phyloP scores from a whole-genome alignment of 2,797 vertebrate species.

The Phataginus tricuspis region DNA sequence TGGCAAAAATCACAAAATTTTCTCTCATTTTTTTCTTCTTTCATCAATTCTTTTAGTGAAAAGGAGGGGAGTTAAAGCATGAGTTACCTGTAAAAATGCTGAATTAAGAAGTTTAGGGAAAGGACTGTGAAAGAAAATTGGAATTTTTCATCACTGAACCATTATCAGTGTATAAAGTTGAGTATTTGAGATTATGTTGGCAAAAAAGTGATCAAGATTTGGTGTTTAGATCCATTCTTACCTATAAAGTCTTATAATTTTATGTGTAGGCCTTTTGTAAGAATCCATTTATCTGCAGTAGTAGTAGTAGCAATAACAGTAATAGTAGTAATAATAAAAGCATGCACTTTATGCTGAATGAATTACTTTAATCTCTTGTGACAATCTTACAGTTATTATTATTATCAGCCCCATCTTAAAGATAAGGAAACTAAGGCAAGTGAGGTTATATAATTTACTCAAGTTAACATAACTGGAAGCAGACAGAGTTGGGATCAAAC shows the following conservation, averaged over 20 bases:
- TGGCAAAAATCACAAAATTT: background rate
- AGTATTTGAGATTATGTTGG: background rate
- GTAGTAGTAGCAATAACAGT: background rate
- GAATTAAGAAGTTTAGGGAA: background rate
- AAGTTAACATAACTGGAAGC: background rate
- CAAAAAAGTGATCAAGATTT: background rate
- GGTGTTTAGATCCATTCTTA: background rate
- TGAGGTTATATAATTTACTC: background rate
- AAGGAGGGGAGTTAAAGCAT: background rate
- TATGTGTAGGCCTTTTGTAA: background rate
- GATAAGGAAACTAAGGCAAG: conserved; percentile 10
- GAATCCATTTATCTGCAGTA: background rate
- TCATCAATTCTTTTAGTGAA: background rate
- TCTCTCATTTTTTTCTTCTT: background rate
- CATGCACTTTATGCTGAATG: background rate
- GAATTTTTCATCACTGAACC: background rate
- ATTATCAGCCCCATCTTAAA: background rate
- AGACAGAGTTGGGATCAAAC: background rate
- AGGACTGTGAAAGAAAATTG: background rate
- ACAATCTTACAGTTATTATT: background rate
- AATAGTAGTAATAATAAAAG: background rate
- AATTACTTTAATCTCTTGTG: background rate
- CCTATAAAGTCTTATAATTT: background rate
- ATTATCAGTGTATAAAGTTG: background rate
- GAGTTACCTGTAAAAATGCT: background rate